These are phyloP conservation scores for Syngnathus floridae DNA, from an alignment of 2,113 vertebrate genomes.

Conservation along the genomic window DNA sequence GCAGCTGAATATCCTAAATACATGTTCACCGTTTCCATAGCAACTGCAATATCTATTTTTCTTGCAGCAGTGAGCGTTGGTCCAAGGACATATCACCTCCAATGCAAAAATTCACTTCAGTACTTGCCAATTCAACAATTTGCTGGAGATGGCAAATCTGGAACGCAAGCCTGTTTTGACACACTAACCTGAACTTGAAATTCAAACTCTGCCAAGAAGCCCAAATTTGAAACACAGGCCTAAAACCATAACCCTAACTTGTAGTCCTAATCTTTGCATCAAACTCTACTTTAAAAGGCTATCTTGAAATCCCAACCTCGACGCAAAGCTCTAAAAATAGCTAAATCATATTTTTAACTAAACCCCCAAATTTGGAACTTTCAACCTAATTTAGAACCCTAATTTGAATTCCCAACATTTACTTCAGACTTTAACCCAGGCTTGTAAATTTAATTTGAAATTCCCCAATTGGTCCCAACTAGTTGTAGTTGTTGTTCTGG, in stretches of 20 bases:
- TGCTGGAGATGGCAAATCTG: neutral
- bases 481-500: neutral
- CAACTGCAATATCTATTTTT: slow-evolving; percentile 44
- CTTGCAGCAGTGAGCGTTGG: slow-evolving; percentile 2
- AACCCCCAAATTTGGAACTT: too few species aligned
- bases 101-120: neutral
- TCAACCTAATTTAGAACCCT: neutral
- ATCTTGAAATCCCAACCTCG: too few species aligned
- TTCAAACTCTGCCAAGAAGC: too few species aligned
- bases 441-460: neutral
- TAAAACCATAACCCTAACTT: too few species aligned
- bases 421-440: neutral
- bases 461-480: neutral
- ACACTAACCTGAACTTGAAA: too few species aligned
- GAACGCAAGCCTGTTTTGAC: neutral
- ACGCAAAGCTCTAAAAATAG: too few species aligned
- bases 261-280: neutral
- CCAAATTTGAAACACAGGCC: neutral
- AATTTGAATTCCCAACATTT: neutral
- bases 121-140: too few species aligned
- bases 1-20: slow-evolving; percentile 39
- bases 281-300: neutral
- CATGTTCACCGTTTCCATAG: slow-evolving; percentile 63
- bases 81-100: slow-evolving; percentile 38
- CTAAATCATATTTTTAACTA: neutral